phyloP scores from a whole-genome alignment of 1,140 invertebrate genomes.

The Diprion similis region DNA sequence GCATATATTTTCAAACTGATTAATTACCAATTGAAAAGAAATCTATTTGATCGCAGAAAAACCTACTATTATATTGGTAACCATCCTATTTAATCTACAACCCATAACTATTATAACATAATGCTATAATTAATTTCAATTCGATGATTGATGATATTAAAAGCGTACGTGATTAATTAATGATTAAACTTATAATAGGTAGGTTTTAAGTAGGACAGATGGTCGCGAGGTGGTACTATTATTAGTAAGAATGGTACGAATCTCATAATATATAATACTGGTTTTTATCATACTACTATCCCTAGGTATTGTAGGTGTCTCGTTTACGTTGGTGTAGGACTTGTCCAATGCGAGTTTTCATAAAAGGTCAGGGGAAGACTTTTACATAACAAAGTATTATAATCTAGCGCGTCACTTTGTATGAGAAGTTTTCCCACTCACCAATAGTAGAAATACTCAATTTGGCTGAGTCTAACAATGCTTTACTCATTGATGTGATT shows the following conservation, averaged over 20 bases:
- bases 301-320: constrained; percentile 46
- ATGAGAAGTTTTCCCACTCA: neutral
- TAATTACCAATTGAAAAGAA: constrained; percentile 6
- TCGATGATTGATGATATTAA: constrained; percentile 13
- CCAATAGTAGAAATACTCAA: neutral
- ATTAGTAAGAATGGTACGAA: neutral
- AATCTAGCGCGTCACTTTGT: neutral
- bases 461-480: constrained; percentile 3
- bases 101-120: neutral
- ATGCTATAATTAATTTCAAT: constrained; percentile 4
- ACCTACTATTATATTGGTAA: constrained; percentile 9
- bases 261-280: neutral
- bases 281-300: constrained; percentile 38
- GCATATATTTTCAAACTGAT: neutral
- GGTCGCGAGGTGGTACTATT: constrained; percentile 8
- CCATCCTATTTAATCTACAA: constrained; percentile 14
- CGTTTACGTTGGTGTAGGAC: constrained; percentile 44
- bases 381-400: neutral
- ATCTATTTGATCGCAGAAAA: neutral
- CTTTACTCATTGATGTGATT: constrained; percentile 59
- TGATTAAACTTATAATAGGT: constrained; percentile 6
- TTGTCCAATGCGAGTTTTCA: neutral
- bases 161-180: constrained; percentile 16
- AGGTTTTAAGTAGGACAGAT: constrained; percentile 12
- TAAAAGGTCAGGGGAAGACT: neutral